Percentiles rank a stretch among this genome's conserved stretches.
These are phyloP conservation scores for Mellilla xanthometata DNA, from an alignment of 2,888 invertebrate genomes.

Conservation along the genomic window DNA sequence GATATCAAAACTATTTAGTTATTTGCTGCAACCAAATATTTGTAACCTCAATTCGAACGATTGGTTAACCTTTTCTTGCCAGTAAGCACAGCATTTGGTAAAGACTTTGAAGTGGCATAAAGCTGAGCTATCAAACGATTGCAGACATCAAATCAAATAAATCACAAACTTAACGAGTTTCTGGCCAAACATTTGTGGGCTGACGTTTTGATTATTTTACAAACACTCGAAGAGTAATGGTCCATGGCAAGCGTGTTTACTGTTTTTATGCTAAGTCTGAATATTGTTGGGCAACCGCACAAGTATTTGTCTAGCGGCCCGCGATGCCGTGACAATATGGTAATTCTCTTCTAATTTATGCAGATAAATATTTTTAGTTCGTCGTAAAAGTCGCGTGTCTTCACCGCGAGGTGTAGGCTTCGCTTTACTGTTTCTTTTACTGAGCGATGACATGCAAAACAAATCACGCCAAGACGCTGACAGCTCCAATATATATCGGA, in stretches of 20 bases:
- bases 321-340: conserved; percentile 46
- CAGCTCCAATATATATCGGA: conserved; percentile 37
- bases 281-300: conserved; percentile 57
- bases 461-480: conserved; percentile 39
- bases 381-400: conserved; percentile 50
- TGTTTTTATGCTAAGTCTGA: conserved; percentile 61
- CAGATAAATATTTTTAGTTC: conserved; percentile 60
- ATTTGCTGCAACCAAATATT: conserved; percentile 6
- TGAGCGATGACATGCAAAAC: conserved; percentile 61
- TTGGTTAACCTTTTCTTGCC: conserved; percentile 15
- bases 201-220: conserved; percentile 71
- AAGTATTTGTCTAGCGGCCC: conserved; percentile 68
- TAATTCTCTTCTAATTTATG: conserved; percentile 63
- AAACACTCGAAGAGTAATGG: conserved; percentile 76
- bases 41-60: conserved; percentile 19
- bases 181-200: conserved; percentile 67
- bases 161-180: conserved; percentile 70
- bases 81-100: conserved; percentile 29
- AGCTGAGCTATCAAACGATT: conserved; percentile 61
- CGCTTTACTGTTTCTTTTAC: conserved; percentile 46
- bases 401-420: conserved; percentile 43
- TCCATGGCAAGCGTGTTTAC: conserved; percentile 64
- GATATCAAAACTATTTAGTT: conserved; percentile 15
- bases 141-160: conserved; percentile 68
- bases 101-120: conserved; percentile 55